Evolutionary conservation across 2,113 vertebrate genomes (phyloP).

Genomic region (Clarias magur): DNA sequence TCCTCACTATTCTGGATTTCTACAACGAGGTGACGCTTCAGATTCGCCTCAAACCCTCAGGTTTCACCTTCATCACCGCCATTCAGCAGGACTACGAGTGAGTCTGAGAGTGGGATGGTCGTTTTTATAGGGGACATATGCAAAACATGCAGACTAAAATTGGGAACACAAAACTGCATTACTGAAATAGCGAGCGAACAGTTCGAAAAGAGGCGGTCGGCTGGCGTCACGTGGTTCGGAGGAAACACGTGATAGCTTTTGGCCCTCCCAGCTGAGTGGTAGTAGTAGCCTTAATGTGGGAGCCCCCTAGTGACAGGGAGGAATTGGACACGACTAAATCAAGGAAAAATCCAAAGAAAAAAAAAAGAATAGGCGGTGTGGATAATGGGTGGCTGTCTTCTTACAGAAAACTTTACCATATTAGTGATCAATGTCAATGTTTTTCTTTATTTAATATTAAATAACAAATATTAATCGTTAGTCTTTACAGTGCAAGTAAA

Average conservation of each 20-base stretch:
- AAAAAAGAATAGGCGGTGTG: too few species aligned
- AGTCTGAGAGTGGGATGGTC: conserved; percentile 44
- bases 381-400: neutral
- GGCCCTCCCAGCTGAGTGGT: too few species aligned
- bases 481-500: neutral
- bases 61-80: conserved; percentile 72
- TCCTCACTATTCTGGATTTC: conserved; percentile 76
- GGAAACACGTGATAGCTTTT: too few species aligned
- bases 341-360: too few species aligned
- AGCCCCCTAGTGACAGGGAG: too few species aligned
- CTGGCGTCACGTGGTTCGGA: too few species aligned
- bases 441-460: too few species aligned
- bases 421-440: neutral
- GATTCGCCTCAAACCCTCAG: conserved; percentile 69
- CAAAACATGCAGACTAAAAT: too few species aligned
- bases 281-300: too few species aligned
- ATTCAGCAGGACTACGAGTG: conserved; percentile 77
- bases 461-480: neutral
- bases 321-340: too few species aligned
- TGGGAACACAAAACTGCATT: neutral
- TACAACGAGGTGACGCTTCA: conserved; percentile 75
- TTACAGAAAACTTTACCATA: neutral
- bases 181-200: neutral
- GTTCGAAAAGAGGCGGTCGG: too few species aligned
- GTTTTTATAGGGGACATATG: too few species aligned